Base-by-base conservation (phyloP, 2,888 invertebrate species). In the Chelonus formosanus region DNA sequence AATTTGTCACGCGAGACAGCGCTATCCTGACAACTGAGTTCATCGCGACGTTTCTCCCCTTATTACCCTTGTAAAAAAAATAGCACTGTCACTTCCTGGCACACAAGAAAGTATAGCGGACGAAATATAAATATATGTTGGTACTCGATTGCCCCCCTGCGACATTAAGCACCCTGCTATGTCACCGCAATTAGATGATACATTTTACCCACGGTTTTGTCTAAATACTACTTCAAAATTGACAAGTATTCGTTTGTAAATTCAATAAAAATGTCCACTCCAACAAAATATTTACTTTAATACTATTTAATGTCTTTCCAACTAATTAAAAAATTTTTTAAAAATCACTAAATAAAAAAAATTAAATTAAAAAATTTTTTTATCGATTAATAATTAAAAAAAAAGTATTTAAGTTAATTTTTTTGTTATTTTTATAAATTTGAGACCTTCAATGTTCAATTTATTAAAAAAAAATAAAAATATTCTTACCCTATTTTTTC, bases 81-180 rank as follows among this genome's bases (percentile, higher is more conserved):
- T 70, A 55, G 62, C 67, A 67, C 57, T 63, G 70, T 70, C 71
- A 73, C 65, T 71, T 71, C 72, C 71, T 61, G 70, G 56, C 64
- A 47, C 63, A 36, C 58, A 53, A 54, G 54, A 31, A 59, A 45
- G 47, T 36, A 47, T 53, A 48, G 32, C 50, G 45, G 7, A 59
- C 6, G n/a, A 6, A 54, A 47, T 47, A n/a, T 58, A 7, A n/a
- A 47, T n/a, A 47, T 58, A 44, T 8, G 56, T 5, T 34, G 53
- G 52, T 35, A 61, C 56, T 61, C 62, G 48, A 67, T 62, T 36
- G 58, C 62, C 62, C 62, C 20, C 62, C 62, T 53, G 40, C 53
- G 58, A 63, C 62, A 66, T 62, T 66, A 62, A 62, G 57, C 67
- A 67, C 67, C 67, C 67, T 58, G 72, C 70, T 58, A 58, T 65